Percentiles rank a stretch among this genome's conserved stretches.
These are phyloP conservation scores for Zosterops hypoxanthus DNA, from an alignment of 2,113 vertebrate species.

Conservation along the genomic window DNA sequence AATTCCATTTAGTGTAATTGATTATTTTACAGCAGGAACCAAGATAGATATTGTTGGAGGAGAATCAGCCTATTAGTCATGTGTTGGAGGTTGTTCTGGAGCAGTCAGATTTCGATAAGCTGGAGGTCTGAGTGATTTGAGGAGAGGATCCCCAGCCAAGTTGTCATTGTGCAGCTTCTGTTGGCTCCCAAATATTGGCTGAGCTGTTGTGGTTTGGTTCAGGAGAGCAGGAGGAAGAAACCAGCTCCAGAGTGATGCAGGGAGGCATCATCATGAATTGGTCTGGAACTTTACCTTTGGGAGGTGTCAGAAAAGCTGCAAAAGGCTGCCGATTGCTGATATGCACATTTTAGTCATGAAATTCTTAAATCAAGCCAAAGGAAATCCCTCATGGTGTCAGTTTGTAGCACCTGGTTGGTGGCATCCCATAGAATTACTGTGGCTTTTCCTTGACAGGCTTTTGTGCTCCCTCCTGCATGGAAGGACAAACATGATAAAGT, in stretches of 20 bases:
- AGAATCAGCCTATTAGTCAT: conserved; percentile 34
- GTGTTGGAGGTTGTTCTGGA: conserved; percentile 17
- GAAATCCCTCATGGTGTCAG: neutral
- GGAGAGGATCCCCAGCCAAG: neutral
- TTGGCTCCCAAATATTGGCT: neutral
- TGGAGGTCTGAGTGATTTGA: neutral
- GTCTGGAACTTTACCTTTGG: neutral
- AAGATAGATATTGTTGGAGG: conserved; percentile 24
- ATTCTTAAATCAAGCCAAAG: neutral
- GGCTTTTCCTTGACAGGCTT: neutral
- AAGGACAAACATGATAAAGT: neutral
- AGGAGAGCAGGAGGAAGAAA: neutral
- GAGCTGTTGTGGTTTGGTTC: neutral
- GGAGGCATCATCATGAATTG: neutral
- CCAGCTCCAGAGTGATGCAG: neutral
- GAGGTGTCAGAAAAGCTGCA: neutral
- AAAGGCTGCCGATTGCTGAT: neutral
- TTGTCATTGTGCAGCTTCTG: neutral
- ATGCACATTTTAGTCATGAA: accelerated
- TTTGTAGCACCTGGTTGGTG: neutral
- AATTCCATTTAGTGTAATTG: conserved; percentile 55
- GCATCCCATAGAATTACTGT: neutral
- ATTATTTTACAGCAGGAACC: conserved; percentile 49
- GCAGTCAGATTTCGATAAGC: neutral
- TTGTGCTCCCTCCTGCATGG: neutral